Evolutionary conservation across 2,797 vertebrate species (phyloP).

Genomic region (Dryobates pubescens): DNA sequence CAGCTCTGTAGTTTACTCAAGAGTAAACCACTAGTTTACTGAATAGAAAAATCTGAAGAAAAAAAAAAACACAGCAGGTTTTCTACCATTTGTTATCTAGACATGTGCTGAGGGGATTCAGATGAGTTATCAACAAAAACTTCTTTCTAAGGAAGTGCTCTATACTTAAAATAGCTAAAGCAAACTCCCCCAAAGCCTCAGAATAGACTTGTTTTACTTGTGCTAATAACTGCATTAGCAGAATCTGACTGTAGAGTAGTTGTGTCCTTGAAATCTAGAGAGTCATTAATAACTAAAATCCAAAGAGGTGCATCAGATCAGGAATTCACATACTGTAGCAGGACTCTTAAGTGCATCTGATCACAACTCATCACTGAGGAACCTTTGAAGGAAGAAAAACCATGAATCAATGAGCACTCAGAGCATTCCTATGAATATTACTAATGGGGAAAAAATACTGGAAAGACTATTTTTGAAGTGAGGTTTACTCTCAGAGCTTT

Average conservation of each 20-base stretch:
- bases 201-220: background rate
- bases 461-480: background rate
- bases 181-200: background rate
- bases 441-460: background rate
- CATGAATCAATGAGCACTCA: background rate
- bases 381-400: background rate
- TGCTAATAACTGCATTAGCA: background rate
- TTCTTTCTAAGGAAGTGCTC: background rate
- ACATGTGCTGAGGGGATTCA: background rate
- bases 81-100: background rate
- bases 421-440: background rate
- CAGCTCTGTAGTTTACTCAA: background rate
- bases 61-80: background rate
- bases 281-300: background rate
- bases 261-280: background rate
- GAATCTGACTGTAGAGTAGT: background rate
- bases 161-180: background rate
- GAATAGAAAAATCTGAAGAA: background rate
- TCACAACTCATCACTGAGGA: background rate
- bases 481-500: background rate
- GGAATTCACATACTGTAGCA: background rate
- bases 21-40: too few species aligned
- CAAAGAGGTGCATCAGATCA: background rate
- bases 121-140: background rate
- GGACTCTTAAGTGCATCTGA: background rate